phyloP scores from a whole-genome alignment of 2,888 invertebrate species.

The Yponomeuta cagnagella region DNA sequence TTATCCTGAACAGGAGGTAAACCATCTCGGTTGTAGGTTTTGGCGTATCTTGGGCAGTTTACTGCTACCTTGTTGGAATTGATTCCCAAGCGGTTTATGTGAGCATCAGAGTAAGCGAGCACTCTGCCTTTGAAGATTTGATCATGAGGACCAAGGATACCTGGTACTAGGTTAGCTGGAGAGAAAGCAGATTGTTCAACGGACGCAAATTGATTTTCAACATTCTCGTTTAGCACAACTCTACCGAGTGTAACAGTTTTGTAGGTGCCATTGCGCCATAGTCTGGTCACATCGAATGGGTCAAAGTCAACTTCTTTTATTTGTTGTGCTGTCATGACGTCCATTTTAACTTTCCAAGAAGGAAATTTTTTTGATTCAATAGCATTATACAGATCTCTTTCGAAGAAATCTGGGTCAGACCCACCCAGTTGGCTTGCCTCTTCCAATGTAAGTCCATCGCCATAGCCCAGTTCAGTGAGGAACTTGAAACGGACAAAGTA shows the following conservation, averaged over 20 bases:
- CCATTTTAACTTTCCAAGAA: constrained; percentile 50
- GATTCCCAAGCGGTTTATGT: constrained; percentile 43
- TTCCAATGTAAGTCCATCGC: constrained; percentile 59
- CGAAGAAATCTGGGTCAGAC: constrained; percentile 46
- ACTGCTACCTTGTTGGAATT: constrained; percentile 47
- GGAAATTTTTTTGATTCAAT: constrained; percentile 47
- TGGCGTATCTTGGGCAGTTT: constrained; percentile 42
- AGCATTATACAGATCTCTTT: constrained; percentile 46
- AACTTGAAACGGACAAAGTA: constrained; percentile 49
- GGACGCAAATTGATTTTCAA: constrained; percentile 42
- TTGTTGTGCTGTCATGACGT: constrained; percentile 39
- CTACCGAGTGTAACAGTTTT: constrained; percentile 41
- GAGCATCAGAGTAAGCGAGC: constrained; percentile 44
- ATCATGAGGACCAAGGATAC: constrained; percentile 52
- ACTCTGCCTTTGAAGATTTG: constrained; percentile 40
- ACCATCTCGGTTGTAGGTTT: constrained; percentile 60
- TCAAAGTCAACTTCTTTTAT: constrained; percentile 39
- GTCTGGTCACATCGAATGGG: constrained; percentile 48
- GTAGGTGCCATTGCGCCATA: constrained; percentile 55
- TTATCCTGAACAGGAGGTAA: constrained; percentile 82
- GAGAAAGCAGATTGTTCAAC: constrained; percentile 43
- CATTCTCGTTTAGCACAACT: constrained; percentile 38
- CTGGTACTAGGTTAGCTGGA: constrained; percentile 54
- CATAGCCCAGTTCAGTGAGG: constrained; percentile 56
- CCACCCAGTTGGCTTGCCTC: constrained; percentile 34